Conservation (phyloP, 2,797 vertebrate species). For the Peromyscus eremicus region DNA sequence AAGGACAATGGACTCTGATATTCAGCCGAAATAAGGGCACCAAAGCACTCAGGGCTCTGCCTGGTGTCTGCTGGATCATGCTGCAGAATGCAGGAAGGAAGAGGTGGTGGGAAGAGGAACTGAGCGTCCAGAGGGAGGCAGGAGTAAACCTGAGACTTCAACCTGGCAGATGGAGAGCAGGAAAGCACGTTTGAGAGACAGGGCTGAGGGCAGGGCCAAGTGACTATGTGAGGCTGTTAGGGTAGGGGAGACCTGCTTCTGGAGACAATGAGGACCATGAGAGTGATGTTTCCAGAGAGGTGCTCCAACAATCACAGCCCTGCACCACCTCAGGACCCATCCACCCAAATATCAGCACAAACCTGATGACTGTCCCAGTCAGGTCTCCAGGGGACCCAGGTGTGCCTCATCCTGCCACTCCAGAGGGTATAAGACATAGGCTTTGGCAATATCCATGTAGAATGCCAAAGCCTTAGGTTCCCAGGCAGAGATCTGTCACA, state of each 20-base stretch:
- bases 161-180: neutral
- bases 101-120: neutral
- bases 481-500: neutral
- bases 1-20: neutral
- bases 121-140: neutral
- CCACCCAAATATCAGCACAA: neutral
- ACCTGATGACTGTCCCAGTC: neutral
- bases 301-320: neutral
- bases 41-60: neutral
- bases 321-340: neutral
- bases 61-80: neutral
- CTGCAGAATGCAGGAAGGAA: neutral
- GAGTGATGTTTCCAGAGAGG: neutral
- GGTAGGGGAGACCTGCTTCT: neutral
- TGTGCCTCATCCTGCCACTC: neutral
- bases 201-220: neutral
- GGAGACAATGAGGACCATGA: neutral
- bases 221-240: neutral
- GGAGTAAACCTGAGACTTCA: neutral
- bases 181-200: neutral
- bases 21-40: neutral
- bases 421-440: neutral
- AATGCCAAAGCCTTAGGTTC: neutral
- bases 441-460: neutral
- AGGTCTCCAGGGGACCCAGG: neutral